Percentiles rank a stretch among this genome's conserved stretches.
phyloP scores from a whole-genome alignment of 1,140 invertebrate genomes.

The Zaprionus ornatus region DNA sequence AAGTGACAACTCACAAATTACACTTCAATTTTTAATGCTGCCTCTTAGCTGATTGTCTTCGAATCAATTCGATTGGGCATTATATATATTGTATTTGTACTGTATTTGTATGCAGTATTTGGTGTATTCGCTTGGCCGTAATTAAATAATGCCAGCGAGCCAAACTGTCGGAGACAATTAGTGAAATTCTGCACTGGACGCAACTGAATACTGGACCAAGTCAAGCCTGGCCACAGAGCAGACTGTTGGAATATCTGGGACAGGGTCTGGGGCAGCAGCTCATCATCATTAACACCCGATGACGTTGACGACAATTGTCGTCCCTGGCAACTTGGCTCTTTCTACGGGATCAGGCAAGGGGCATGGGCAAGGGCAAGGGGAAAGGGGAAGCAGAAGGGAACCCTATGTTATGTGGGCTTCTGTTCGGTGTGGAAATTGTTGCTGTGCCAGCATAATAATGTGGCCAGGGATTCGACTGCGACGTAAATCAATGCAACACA shows the following conservation, averaged over 20 bases:
- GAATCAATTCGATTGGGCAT: not conserved
- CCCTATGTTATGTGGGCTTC: conserved; percentile 32
- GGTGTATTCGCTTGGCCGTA: conserved; percentile 40
- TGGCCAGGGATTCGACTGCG: conserved; percentile 64
- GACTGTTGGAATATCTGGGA: conserved; percentile 10
- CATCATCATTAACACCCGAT: conserved; percentile 78
- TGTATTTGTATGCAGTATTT: conserved; percentile 8
- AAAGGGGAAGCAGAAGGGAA: not conserved
- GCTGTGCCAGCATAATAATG: conserved; percentile 80
- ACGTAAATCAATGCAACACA: conserved; percentile 72
- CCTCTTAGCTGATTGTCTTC: conserved; percentile 43
- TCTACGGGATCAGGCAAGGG: conserved; percentile 21
- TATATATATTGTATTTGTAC: not conserved
- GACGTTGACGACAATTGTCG: conserved; percentile 45
- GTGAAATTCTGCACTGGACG: conserved; percentile 53
- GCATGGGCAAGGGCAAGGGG: not conserved
- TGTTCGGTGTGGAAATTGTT: conserved; percentile 55
- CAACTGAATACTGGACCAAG: conserved; percentile 40
- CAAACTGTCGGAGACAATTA: conserved; percentile 64
- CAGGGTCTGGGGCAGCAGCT: conserved; percentile 55
- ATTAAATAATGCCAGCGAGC: conserved; percentile 69
- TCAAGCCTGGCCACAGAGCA: conserved; percentile 13
- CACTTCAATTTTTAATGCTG: conserved; percentile 41
- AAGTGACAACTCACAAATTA: conserved; percentile 29
- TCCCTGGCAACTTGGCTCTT: conserved; percentile 32